Conservation (phyloP, 2,113 vertebrate genomes). For the Mohoua ochrocephala region DNA sequence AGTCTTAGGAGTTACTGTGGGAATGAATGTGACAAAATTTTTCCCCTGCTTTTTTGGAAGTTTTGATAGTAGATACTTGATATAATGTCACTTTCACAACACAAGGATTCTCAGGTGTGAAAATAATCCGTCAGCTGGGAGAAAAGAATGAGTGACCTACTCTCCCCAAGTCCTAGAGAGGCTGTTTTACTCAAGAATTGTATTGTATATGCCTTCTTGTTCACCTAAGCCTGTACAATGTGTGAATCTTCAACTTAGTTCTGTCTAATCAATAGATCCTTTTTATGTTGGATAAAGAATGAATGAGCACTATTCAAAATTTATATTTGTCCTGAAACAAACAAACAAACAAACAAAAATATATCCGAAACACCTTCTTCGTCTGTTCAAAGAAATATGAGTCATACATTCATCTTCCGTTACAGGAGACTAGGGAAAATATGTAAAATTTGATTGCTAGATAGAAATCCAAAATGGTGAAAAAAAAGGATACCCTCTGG, state of each 20-base stretch:
- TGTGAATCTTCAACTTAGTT: background rate
- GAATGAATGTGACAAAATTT: background rate
- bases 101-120: background rate
- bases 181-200: background rate
- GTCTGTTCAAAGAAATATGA: background rate
- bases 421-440: background rate
- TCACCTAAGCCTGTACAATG: background rate
- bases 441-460: background rate
- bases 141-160: background rate
- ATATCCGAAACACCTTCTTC: background rate
- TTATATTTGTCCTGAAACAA: background rate
- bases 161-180: background rate
- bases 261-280: background rate
- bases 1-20: background rate
- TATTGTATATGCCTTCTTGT: background rate
- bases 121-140: background rate
- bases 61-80: background rate
- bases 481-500: background rate
- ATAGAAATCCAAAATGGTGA: background rate
- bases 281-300: background rate
- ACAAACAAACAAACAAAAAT: background rate
- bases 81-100: background rate
- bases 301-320: background rate
- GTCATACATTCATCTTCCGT: background rate
- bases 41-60: background rate